Conservation (phyloP, 2,113 vertebrate genomes). For the Erythrocercus mccallii region DNA sequence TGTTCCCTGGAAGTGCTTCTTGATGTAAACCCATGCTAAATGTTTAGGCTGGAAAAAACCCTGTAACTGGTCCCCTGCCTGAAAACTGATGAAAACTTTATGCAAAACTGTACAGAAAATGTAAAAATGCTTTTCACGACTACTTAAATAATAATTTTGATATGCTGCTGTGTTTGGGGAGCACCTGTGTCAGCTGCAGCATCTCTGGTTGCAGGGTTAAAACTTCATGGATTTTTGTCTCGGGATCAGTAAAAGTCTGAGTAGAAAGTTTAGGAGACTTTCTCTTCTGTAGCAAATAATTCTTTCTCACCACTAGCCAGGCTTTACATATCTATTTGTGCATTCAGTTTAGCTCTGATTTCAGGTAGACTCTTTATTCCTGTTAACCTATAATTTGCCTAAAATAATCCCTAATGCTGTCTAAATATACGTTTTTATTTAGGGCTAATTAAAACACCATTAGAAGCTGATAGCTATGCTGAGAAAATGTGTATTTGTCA, state of each 20-base stretch:
- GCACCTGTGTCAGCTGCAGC: neutral
- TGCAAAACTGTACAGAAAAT: neutral
- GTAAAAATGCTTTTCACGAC: neutral
- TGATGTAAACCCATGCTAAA: neutral
- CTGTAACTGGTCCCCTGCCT: neutral
- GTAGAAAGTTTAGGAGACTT: neutral
- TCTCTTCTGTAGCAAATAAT: neutral
- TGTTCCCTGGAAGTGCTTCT: neutral
- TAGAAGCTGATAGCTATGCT: neutral
- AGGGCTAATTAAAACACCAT: slow-evolving; percentile 13
- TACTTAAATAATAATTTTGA: neutral
- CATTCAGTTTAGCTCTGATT: neutral
- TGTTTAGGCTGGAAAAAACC: too few relatives aligned
- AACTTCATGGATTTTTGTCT: neutral
- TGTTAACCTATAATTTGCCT: neutral
- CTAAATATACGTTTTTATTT: neutral
- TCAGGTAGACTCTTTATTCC: neutral
- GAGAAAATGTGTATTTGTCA: neutral
- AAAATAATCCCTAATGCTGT: neutral
- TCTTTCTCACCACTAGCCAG: neutral
- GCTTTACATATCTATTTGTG: neutral
- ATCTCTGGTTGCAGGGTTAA: neutral
- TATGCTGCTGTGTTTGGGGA: neutral
- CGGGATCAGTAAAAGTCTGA: neutral
- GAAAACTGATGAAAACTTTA: neutral